Conservation (phyloP, 1,140 invertebrate genomes). For the Drosophila leontia region DNA sequence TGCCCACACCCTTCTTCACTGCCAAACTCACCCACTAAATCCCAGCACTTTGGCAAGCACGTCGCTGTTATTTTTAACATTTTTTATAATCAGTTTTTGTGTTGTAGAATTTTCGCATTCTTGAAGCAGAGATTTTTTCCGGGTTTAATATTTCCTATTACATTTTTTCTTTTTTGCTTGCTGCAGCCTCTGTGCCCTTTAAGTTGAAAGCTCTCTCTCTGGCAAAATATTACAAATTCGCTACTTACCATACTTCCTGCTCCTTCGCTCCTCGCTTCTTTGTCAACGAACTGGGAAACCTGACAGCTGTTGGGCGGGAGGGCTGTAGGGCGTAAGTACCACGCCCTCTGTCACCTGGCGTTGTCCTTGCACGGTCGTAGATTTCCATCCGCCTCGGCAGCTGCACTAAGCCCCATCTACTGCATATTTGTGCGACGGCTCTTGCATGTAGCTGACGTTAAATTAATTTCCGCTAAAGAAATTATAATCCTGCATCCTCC, state of each 20-base stretch:
- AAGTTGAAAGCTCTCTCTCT: conserved; percentile 6
- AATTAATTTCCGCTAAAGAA: conserved; percentile 78
- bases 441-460: conserved; percentile 73
- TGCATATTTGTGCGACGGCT: conserved; percentile 75
- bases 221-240: conserved; percentile 57
- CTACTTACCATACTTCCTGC: conserved; percentile 38
- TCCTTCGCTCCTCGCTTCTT: conserved; percentile 27
- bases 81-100: conserved; percentile 23
- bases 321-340: background rate
- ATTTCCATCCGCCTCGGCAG: conserved; percentile 43
- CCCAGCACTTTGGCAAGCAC: conserved; percentile 56
- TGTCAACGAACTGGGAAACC: conserved; percentile 51
- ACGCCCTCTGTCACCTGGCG: conserved; percentile 25
- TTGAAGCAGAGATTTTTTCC: conserved; percentile 32
- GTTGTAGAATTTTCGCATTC: conserved; percentile 13
- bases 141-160: conserved; percentile 66
- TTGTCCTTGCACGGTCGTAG: conserved; percentile 30
- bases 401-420: conserved; percentile 68
- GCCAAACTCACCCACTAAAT: conserved; percentile 46
- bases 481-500: conserved; percentile 56
- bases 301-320: conserved; percentile 27
- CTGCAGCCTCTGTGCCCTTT: conserved; percentile 27
- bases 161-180: conserved; percentile 43
- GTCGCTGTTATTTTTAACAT: conserved; percentile 55
- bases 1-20: conserved; percentile 4